These are phyloP conservation scores for Todiramphus chloris DNA, from an alignment of 2,113 vertebrate genomes.

Conservation along the genomic window DNA sequence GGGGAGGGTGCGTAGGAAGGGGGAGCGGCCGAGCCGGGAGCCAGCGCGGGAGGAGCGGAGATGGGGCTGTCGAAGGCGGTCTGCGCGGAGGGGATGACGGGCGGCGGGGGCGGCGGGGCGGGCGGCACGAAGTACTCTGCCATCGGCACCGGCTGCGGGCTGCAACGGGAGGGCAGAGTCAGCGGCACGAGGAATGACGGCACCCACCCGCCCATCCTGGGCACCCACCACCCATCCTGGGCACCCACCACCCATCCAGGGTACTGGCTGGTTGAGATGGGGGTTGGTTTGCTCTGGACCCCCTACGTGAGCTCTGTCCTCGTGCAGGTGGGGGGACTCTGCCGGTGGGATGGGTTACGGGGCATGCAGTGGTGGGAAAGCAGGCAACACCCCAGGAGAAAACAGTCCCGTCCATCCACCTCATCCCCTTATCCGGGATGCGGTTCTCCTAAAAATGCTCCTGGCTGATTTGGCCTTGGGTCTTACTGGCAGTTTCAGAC, in stretches of 20 bases:
- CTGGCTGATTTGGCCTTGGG: background rate
- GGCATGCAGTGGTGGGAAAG: fast-evolving
- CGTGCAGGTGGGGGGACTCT: background rate
- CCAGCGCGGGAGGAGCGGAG: constrained; percentile 33
- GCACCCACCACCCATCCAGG: background rate
- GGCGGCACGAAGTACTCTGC: constrained; percentile 87
- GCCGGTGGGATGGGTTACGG: fast-evolving
- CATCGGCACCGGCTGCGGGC: constrained; percentile 80
- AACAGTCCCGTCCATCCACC: background rate
- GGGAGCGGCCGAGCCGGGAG: constrained; percentile 32
- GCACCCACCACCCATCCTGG: background rate
- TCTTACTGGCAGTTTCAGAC: fast-evolving
- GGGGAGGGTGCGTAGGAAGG: constrained; percentile 59
- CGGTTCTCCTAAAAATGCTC: fast-evolving
- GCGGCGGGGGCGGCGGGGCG: constrained; percentile 85
- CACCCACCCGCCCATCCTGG: background rate
- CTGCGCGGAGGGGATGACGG: constrained; percentile 86
- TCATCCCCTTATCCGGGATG: background rate
- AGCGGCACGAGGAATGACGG: fast-evolving
- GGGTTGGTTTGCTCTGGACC: background rate
- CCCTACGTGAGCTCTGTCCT: fast-evolving
- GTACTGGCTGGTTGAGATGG: fast-evolving
- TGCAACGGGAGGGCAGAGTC: constrained; percentile 11
- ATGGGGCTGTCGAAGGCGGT: constrained; percentile 86
- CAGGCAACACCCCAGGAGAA: background rate